Evolutionary conservation across 2,888 invertebrate genomes (phyloP).

Genomic region (Habrosyne pyritoides): DNA sequence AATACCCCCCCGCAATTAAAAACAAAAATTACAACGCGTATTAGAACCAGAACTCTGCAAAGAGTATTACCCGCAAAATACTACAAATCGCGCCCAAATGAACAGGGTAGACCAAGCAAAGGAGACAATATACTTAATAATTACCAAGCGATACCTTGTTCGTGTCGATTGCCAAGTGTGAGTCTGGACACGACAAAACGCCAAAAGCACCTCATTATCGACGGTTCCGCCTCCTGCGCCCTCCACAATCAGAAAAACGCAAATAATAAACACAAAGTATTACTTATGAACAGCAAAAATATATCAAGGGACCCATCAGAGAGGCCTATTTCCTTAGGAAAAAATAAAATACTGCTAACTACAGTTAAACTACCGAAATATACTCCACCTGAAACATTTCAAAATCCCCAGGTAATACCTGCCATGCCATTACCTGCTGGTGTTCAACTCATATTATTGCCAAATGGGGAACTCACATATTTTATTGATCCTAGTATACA

Average conservation of each 20-base stretch:
- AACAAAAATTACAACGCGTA: not conserved
- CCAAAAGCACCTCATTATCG: slow-evolving; percentile 34
- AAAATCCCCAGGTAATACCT: slow-evolving; percentile 11
- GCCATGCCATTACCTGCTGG: slow-evolving; percentile 40
- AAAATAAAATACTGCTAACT: slow-evolving; percentile 70
- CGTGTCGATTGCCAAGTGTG: slow-evolving; percentile 10
- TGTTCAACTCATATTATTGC: slow-evolving; percentile 40
- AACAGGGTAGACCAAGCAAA: not conserved
- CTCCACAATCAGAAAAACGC: slow-evolving; percentile 18
- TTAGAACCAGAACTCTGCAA: not conserved
- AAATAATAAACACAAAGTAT: slow-evolving; percentile 21
- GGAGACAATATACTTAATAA: not conserved
- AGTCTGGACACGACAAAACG: slow-evolving; percentile 16
- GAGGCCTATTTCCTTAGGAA: slow-evolving; percentile 59
- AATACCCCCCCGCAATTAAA: not conserved
- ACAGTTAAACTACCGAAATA: slow-evolving; percentile 42
- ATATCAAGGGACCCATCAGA: slow-evolving; percentile 26
- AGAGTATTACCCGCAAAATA: not conserved
- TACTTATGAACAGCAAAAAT: slow-evolving; percentile 41
- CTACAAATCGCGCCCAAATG: not conserved
- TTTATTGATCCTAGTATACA: slow-evolving; percentile 35
- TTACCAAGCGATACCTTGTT: slow-evolving; percentile 12
- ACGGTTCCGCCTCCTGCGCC: slow-evolving; percentile 17
- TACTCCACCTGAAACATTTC: slow-evolving; percentile 2
- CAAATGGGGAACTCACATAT: slow-evolving; percentile 43